phyloP scores from a whole-genome alignment of 1,140 invertebrate species.

The Glossosoma conforme region DNA sequence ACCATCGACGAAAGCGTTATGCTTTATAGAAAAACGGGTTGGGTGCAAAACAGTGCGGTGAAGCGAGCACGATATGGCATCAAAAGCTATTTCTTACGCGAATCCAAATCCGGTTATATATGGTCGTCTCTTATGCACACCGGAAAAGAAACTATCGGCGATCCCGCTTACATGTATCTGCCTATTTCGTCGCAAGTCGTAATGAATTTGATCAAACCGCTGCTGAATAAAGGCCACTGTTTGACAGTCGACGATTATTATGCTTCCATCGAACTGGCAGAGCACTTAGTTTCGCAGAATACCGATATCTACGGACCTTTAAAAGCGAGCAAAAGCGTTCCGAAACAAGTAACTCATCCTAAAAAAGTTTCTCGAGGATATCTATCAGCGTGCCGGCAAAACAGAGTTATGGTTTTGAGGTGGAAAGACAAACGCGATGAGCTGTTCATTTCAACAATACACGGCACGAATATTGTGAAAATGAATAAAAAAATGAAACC shows the following conservation, averaged over 20 bases:
- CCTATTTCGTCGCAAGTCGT: background rate
- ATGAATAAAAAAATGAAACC: background rate
- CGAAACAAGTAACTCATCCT: background rate
- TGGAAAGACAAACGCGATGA: background rate
- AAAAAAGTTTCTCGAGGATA: background rate
- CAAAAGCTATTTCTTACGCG: background rate
- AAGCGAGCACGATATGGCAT: background rate
- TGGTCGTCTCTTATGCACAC: conserved; percentile 1
- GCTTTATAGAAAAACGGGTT: conserved; percentile 1
- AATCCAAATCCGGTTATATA: conserved; percentile 4
- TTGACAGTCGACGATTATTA: background rate
- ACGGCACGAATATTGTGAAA: background rate
- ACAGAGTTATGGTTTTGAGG: background rate
- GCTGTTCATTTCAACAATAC: background rate
- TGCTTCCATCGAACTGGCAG: background rate
- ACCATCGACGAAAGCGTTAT: conserved; percentile 14
- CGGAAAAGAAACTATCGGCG: background rate
- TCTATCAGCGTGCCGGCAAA: background rate
- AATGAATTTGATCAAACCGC: background rate
- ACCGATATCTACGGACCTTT: background rate
- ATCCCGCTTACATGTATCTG: background rate
- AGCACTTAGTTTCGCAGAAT: background rate
- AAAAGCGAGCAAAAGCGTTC: background rate
- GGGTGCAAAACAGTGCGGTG: background rate
- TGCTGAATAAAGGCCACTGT: background rate